Evolutionary conservation across 1,140 invertebrate species (phyloP).

Genomic region (Zaprionus vittiger): DNA sequence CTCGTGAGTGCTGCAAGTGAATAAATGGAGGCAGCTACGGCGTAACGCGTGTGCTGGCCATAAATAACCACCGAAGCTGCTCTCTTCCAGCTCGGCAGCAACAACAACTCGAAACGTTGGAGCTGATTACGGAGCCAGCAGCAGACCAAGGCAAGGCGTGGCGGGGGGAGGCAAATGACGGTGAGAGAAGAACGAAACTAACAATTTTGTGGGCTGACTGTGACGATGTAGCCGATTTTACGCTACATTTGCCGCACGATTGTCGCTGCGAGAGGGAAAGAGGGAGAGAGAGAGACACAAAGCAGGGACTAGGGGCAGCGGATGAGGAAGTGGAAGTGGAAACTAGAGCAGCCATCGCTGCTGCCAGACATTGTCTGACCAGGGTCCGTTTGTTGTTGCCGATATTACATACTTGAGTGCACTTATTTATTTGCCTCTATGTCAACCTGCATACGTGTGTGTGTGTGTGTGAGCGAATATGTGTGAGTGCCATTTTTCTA

Average conservation of each 20-base stretch:
- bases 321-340: conserved; percentile 39
- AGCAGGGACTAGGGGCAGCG: neutral
- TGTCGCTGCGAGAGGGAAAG: conserved; percentile 31
- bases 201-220: conserved; percentile 62
- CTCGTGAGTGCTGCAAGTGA: conserved; percentile 26
- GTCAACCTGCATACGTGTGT: conserved; percentile 59
- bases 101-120: conserved; percentile 19
- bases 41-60: conserved; percentile 55
- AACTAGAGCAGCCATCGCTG: conserved; percentile 32
- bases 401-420: conserved; percentile 82
- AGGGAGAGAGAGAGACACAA: neutral
- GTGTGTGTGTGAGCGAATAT: conserved; percentile 43
- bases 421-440: conserved; percentile 82
- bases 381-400: conserved; percentile 51
- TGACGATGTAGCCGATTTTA: conserved; percentile 68
- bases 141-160: neutral
- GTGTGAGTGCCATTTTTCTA: conserved; percentile 65
- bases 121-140: conserved; percentile 40
- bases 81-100: neutral
- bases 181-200: conserved; percentile 70
- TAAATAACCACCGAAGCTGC: conserved; percentile 51
- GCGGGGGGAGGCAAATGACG: conserved; percentile 34
- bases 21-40: conserved; percentile 30
- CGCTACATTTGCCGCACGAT: conserved; percentile 77
- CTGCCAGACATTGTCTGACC: conserved; percentile 56